Evolutionary conservation across 2,888 invertebrate species (phyloP).

Genomic region (Drepana falcataria): DNA sequence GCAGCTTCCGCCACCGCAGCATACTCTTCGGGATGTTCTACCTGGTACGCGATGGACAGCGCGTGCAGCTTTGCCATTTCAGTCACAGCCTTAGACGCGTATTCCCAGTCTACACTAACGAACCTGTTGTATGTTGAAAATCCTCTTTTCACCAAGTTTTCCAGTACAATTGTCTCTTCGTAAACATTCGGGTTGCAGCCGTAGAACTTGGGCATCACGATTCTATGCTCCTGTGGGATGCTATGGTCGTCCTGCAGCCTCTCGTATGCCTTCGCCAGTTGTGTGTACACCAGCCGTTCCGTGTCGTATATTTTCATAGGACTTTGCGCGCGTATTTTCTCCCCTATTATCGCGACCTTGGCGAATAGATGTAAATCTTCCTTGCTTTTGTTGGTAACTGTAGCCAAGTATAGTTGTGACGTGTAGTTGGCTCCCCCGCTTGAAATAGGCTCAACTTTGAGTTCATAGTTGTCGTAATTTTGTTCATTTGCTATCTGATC

Average conservation of each 20-base stretch:
- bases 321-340: conserved; percentile 27
- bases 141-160: conserved; percentile 41
- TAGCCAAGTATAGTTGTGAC: conserved; percentile 24
- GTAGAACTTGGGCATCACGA: conserved; percentile 39
- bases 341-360: conserved; percentile 42
- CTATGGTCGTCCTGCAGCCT: conserved; percentile 31
- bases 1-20: conserved; percentile 18
- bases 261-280: conserved; percentile 31
- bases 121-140: conserved; percentile 42
- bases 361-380: conserved; percentile 35
- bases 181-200: conserved; percentile 25
- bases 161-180: conserved; percentile 48
- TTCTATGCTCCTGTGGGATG: conserved; percentile 30
- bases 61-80: conserved; percentile 60
- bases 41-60: conserved; percentile 38
- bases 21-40: conserved; percentile 42
- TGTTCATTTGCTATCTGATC: conserved; percentile 31
- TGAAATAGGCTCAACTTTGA: conserved; percentile 28
- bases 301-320: conserved; percentile 30
- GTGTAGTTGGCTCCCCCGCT: conserved; percentile 46
- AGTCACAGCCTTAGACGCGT: conserved; percentile 37
- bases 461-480: conserved; percentile 21
- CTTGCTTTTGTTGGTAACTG: conserved; percentile 14
- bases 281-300: conserved; percentile 40
- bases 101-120: conserved; percentile 45